Base-by-base conservation (phyloP, 2,888 invertebrate genomes). In the Chloromyia formosa region DNA sequence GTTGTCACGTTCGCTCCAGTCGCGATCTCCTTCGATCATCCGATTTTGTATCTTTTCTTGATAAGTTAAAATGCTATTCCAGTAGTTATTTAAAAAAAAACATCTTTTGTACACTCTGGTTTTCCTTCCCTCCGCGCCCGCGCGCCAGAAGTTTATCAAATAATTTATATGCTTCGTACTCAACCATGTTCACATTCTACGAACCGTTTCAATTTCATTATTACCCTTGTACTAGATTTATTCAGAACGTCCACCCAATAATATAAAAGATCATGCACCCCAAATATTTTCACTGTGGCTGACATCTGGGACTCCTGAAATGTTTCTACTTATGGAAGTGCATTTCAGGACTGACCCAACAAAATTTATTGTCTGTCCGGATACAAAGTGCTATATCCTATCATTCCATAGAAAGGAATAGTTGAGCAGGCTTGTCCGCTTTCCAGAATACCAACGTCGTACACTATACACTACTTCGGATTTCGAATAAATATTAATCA, bases 401-500 rank as follows among this genome's bases (percentile, higher is more conserved):
- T 10, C 22, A 58, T 23, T 27, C 23, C 60, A 18, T 22, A 23
- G 60, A 60, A 22, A n/a, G 18, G 9, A 60, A 60, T 27, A 27
- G 58, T 60, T 60, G 20, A 12, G 22, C 12, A 12, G 27, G 22
- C 7, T n/a, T 60, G 14, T 22, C 27, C 20, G 23, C 60, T 23
- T 14, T n/a, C 23, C 23, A 23, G 23, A 60, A 60, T 10, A 23
- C 7, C 14, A 14, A 27, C 53, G 27, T 35, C 27, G 27, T 35
- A 35, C 3, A 35, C 27, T 4, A 35, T 2, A 35, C 27, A 35
- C 27, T 35, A 35, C 27, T 35, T 35, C 27, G 27, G 27, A 49
- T 7, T 18, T n/a, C 14, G 62, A n/a, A 40, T 62, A 62, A 62
- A 62, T 23, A 62, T 62, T 62, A 62, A 62, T 62, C 62, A 62